Percentiles rank a stretch among this genome's conserved stretches.
phyloP scores from a whole-genome alignment of 2,888 invertebrate species.

The Neoascia interrupta region DNA sequence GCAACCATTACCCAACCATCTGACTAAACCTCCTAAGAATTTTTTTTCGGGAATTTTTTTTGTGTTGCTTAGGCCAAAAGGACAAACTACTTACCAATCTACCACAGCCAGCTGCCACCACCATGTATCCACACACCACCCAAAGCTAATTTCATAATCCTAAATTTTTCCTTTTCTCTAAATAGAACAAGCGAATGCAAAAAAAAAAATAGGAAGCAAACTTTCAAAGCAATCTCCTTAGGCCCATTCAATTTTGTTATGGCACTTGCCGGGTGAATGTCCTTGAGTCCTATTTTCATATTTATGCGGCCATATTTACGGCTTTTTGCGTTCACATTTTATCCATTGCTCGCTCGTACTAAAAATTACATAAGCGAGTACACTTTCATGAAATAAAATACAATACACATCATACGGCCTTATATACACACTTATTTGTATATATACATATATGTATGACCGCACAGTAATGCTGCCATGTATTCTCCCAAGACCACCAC shows the following conservation, averaged over 20 bases:
- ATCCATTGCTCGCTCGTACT: conserved; percentile 10
- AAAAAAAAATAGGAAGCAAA: background rate
- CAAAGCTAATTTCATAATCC: conserved; percentile 61
- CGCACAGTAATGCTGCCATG: conserved; percentile 6
- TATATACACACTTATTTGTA: background rate
- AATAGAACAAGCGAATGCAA: too few species aligned
- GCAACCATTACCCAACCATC: too few species aligned
- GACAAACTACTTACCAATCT: background rate
- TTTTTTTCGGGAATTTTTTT: too few species aligned
- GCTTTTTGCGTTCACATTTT: conserved; percentile 20
- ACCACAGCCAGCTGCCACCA: conserved; percentile 11
- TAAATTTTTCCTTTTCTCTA: conserved; percentile 34
- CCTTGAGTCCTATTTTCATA: conserved; percentile 61
- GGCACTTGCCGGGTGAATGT: conserved; percentile 47
- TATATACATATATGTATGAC: background rate
- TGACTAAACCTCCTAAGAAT: too few species aligned
- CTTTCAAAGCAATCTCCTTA: conserved; percentile 54
- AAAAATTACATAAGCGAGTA: too few species aligned
- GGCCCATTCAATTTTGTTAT: conserved; percentile 58
- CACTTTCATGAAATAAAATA: too few species aligned
- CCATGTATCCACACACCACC: background rate
- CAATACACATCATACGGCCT: too few species aligned
- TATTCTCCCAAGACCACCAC: conserved; percentile 23
- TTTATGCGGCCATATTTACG: conserved; percentile 46
- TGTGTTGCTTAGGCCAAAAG: too few species aligned